Evolutionary conservation across 2,113 vertebrate genomes (phyloP).

Genomic region (Macrotis lagotis): DNA sequence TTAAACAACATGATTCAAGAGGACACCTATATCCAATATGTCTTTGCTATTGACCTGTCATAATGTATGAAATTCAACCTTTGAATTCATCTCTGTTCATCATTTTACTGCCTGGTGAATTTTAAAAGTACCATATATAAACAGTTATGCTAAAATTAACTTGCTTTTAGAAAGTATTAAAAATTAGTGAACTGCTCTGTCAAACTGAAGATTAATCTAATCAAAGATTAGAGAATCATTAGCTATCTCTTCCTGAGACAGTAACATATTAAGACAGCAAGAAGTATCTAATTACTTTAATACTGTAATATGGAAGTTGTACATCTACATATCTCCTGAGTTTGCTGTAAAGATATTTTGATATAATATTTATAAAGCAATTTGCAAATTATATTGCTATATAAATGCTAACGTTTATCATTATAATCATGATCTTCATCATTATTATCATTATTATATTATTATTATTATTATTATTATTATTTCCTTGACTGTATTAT

Average conservation of each 20-base stretch:
- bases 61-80: not conserved
- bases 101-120: too few relatives aligned
- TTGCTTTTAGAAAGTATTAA: too few relatives aligned
- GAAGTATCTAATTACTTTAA: too few relatives aligned
- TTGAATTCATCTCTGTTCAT: too few relatives aligned
- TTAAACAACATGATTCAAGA: slow-evolving; percentile 6
- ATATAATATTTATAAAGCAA: not conserved
- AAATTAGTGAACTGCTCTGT: too few relatives aligned
- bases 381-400: not conserved
- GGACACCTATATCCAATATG: not conserved
- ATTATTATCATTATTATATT: not conserved
- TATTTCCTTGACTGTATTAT: not conserved
- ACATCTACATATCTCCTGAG: not conserved
- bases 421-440: too few relatives aligned
- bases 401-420: not conserved
- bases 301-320: not conserved
- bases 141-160: too few relatives aligned
- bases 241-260: not conserved
- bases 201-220: too few relatives aligned
- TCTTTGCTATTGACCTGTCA: not conserved
- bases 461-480: too few relatives aligned
- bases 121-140: too few relatives aligned
- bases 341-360: not conserved
- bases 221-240: not conserved
- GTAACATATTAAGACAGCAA: not conserved